phyloP scores from a whole-genome alignment of 2,113 vertebrate genomes.

The Bos taurus region ARS-UCD2.0 NC_037356.1:34281001-34281500 shows the following conservation, averaged over 20 bases:
- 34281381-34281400: neutral
- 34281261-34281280: neutral
- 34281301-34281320: neutral
- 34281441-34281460: neutral
- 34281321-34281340: neutral
- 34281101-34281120: neutral
- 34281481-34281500: neutral
- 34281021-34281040: neutral
- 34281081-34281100: neutral
- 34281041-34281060: neutral
- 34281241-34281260: neutral
- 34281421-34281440: rapidly evolving
- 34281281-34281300: neutral
- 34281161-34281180: too few relatives aligned
- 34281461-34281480: neutral
- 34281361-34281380: rapidly evolving
- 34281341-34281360: neutral
- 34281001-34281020: neutral
- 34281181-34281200: neutral
- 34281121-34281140: neutral
- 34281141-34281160: neutral
- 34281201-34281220: neutral
- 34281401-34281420: neutral
- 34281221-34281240: neutral
- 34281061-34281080: neutral